Percentiles rank a stretch among this genome's conserved stretches.
Evolutionary conservation across 30 jellyfish, hydroid and myxozoan species (phyloP).

Genomic region (Chironex yamaguchii): DNA sequence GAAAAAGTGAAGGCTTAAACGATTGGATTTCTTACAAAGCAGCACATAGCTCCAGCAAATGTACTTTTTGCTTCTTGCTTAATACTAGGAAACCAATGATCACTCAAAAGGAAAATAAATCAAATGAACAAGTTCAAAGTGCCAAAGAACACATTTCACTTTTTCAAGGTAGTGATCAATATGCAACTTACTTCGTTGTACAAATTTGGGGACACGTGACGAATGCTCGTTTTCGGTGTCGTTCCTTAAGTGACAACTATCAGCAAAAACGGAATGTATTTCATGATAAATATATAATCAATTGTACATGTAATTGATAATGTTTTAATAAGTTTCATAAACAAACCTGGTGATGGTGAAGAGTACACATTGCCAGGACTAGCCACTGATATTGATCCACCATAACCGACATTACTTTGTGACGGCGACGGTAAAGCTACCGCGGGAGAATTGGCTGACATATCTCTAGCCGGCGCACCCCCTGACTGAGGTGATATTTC

Average conservation of each 20-base stretch:
- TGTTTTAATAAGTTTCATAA: neutral
- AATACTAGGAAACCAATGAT: no score
- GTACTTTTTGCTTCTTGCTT: no score
- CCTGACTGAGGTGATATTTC: neutral
- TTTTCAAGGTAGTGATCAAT: no score
- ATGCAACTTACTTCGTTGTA: no score
- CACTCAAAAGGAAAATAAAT: no score
- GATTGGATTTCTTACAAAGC: no score
- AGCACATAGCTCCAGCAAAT: no score
- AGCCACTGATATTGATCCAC: constrained; percentile 68
- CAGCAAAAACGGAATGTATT: neutral
- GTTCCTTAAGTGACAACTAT: neutral
- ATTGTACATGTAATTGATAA: neutral
- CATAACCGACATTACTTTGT: neutral
- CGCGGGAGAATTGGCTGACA: constrained; percentile 87
- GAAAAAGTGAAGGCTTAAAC: no score
- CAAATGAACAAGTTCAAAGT: no score
- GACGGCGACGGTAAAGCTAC: constrained; percentile 85
- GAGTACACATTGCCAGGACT: constrained; percentile 95
- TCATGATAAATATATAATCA: neutral
- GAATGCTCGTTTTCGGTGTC: no score
- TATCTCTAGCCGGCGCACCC: constrained; percentile 1
- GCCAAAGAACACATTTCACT: no score
- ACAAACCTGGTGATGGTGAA: constrained; percentile 96
- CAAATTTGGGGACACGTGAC: no score